Percentiles rank a stretch among this genome's conserved stretches.
Conservation (phyloP, 2,113 vertebrate species). For the Lepus europaeus region DNA sequence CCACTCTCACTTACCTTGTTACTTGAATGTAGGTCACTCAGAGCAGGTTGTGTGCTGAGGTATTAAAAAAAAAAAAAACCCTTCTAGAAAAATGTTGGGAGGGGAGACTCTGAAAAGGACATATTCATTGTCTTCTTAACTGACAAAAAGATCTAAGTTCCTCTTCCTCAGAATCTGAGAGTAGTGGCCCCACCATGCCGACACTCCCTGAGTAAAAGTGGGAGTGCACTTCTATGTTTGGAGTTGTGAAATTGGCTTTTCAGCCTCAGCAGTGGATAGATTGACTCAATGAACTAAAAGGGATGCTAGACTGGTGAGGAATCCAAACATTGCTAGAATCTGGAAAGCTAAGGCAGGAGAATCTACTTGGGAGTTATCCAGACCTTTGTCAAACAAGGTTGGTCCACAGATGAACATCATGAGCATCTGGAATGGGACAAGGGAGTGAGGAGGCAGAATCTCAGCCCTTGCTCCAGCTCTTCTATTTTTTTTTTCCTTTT, state of each 20-base stretch:
- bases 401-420: accelerated
- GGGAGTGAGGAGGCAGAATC: no score
- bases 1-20: not conserved
- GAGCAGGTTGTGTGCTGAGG: not conserved
- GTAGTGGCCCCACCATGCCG: not conserved
- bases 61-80: not conserved
- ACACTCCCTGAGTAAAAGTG: not conserved
- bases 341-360: not conserved
- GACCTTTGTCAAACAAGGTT: not conserved
- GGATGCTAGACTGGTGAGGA: not conserved
- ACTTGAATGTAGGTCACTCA: conserved; percentile 11
- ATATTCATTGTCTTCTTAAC: not conserved
- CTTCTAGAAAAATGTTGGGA: not conserved
- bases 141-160: not conserved
- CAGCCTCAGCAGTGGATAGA: no score
- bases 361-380: not conserved
- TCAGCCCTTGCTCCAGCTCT: not conserved
- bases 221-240: not conserved
- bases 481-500: not conserved
- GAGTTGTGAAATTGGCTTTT: not conserved
- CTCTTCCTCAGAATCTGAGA: not conserved
- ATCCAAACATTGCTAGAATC: not conserved
- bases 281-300: not conserved
- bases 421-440: no score
- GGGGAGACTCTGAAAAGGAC: not conserved